Conservation (phyloP, 1,140 invertebrate species). For the Plutomurus gul region DNA sequence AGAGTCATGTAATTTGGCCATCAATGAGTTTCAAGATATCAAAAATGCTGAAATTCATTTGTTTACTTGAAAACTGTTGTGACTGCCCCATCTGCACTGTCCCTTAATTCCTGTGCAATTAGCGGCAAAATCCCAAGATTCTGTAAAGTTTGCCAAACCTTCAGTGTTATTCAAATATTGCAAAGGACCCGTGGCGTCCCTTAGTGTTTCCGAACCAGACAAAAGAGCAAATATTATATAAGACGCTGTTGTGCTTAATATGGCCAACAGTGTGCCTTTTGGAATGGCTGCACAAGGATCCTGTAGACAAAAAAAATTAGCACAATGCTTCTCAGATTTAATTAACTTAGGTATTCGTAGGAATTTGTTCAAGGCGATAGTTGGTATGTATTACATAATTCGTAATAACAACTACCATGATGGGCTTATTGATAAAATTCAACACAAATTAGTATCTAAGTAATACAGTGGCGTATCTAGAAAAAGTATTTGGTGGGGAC, state of each 20-base stretch:
- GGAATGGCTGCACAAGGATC: slow-evolving; percentile 89
- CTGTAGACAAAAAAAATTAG: slow-evolving; percentile 61
- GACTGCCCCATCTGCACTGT: slow-evolving; percentile 72
- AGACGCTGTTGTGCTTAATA: slow-evolving; percentile 78
- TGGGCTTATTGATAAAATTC: too few relatives aligned
- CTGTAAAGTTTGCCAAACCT: slow-evolving; percentile 31
- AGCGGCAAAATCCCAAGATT: slow-evolving; percentile 42
- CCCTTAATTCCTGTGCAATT: slow-evolving; percentile 57
- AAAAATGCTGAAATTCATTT: too few relatives aligned
- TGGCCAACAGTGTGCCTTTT: slow-evolving; percentile 84
- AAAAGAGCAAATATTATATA: slow-evolving; percentile 82
- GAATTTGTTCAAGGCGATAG: too few relatives aligned
- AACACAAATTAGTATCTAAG: too few relatives aligned
- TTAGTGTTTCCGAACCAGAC: slow-evolving; percentile 71
- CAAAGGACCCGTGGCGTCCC: slow-evolving; percentile 74
- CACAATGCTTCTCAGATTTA: background rate
- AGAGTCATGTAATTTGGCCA: too few relatives aligned
- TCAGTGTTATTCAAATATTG: slow-evolving; percentile 61
- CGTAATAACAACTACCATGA: too few relatives aligned
- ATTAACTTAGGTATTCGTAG: too few relatives aligned
- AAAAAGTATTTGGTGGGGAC: too few relatives aligned
- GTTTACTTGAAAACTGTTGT: slow-evolving; percentile 83
- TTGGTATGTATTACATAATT: too few relatives aligned
- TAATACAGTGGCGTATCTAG: too few relatives aligned
- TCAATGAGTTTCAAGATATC: too few relatives aligned